phyloP scores from a whole-genome alignment of 1,140 invertebrate species.

The Nasonia longicornis region DNA sequence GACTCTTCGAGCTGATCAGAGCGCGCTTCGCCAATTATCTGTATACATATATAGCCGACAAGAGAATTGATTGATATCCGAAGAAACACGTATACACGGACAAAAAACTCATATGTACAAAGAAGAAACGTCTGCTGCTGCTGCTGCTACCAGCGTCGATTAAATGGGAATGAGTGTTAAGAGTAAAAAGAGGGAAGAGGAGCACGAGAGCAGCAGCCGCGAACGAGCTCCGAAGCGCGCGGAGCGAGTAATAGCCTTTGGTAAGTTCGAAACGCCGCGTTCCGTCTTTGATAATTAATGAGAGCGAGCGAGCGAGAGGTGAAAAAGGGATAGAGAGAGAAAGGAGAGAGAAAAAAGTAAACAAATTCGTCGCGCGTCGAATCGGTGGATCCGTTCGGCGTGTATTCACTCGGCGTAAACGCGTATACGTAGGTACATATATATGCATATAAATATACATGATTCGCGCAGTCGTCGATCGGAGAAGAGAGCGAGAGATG shows the following conservation, averaged over 20 bases:
- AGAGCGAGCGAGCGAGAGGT: slow-evolving; percentile 2
- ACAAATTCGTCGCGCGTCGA: slow-evolving; percentile 1
- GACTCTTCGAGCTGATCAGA: slow-evolving; percentile 5
- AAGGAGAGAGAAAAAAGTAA: background rate
- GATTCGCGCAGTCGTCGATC: slow-evolving; percentile 11
- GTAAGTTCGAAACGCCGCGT: slow-evolving; percentile 34
- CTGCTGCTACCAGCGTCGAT: background rate
- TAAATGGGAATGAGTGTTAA: background rate
- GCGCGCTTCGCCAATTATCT: slow-evolving; percentile 19
- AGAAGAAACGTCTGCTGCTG: background rate
- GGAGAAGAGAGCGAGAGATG: slow-evolving; percentile 22
- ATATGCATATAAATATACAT: background rate
- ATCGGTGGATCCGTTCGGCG: slow-evolving; percentile 1
- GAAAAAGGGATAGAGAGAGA: background rate
- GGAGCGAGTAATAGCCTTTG: slow-evolving; percentile 34
- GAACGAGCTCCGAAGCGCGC: background rate
- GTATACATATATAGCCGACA: background rate
- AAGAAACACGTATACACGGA: background rate
- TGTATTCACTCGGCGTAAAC: slow-evolving; percentile 4
- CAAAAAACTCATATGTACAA: slow-evolving; percentile 5
- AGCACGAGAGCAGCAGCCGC: background rate
- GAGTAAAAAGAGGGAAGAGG: background rate
- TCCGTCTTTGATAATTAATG: slow-evolving; percentile 28
- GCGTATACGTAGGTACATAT: background rate
- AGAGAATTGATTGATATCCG: background rate